Evolutionary conservation across 2,113 vertebrate species (phyloP).

Genomic region (Mesitornis unicolor): DNA sequence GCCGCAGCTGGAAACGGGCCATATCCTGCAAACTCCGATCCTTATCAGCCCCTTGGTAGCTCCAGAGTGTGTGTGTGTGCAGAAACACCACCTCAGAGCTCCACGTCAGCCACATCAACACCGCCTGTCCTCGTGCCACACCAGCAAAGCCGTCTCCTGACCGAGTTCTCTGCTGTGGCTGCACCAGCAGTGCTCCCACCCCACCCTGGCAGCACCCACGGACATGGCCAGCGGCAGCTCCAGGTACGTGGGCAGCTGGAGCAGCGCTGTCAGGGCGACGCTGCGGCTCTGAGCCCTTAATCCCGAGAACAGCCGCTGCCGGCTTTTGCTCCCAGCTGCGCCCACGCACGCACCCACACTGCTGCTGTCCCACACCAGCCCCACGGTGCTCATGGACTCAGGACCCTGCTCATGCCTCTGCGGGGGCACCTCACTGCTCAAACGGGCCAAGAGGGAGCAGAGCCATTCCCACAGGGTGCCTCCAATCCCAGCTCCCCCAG

Average conservation of each 20-base stretch:
- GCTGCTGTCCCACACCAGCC: neutral
- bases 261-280: neutral
- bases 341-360: neutral
- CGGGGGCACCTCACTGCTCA: neutral
- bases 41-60: conserved; percentile 24
- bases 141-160: neutral
- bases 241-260: accelerated
- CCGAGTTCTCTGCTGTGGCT: neutral
- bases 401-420: neutral
- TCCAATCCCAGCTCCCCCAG: neutral
- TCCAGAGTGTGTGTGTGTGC: neutral
- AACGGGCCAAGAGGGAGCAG: neutral
- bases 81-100: neutral
- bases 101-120: neutral
- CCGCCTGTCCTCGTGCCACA: neutral
- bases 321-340: neutral
- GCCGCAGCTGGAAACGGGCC: conserved; percentile 39
- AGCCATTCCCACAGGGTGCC: neutral
- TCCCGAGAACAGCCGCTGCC: neutral
- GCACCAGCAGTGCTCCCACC: neutral
- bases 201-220: neutral
- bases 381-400: accelerated
- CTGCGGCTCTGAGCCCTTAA: neutral
- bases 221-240: neutral
- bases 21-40: conserved; percentile 50